Evolutionary conservation across 2,888 invertebrate genomes (phyloP).

Genomic region (Tubulanus polymorphus): DNA sequence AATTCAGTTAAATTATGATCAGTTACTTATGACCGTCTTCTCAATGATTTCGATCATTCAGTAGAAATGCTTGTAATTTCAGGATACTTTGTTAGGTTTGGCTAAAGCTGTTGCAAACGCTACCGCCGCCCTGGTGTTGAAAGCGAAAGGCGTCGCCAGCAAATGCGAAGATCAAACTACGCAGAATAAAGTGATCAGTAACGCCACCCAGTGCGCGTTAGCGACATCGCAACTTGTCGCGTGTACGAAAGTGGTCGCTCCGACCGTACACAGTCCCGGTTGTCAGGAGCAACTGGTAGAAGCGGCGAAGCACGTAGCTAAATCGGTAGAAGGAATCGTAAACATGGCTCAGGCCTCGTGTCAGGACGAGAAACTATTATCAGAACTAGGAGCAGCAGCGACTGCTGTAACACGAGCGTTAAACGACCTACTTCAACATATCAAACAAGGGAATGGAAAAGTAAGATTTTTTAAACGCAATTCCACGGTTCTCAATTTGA

Average conservation of each 20-base stretch:
- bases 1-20: no score
- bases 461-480: conserved; percentile 18
- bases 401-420: conserved; percentile 82
- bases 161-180: conserved; percentile 73
- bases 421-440: conserved; percentile 83
- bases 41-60: no score
- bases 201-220: conserved; percentile 93
- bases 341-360: conserved; percentile 62
- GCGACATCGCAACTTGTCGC: conserved; percentile 97
- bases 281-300: conserved; percentile 82
- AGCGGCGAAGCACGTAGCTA: conserved; percentile 88
- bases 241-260: conserved; percentile 79
- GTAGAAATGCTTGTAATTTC: no score
- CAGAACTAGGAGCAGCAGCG: conserved; percentile 78
- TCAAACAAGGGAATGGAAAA: conserved; percentile 61
- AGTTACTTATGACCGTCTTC: no score
- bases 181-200: conserved; percentile 84
- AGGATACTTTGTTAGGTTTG: conserved; percentile 84
- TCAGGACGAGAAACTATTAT: conserved; percentile 66
- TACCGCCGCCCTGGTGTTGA: conserved; percentile 90
- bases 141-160: conserved; percentile 93
- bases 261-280: conserved; percentile 60
- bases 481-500: background rate
- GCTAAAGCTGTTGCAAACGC: conserved; percentile 98
- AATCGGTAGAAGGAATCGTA: conserved; percentile 84